These are phyloP conservation scores for Acronicta leporina DNA, from an alignment of 2,888 invertebrate species.

Conservation along the genomic window DNA sequence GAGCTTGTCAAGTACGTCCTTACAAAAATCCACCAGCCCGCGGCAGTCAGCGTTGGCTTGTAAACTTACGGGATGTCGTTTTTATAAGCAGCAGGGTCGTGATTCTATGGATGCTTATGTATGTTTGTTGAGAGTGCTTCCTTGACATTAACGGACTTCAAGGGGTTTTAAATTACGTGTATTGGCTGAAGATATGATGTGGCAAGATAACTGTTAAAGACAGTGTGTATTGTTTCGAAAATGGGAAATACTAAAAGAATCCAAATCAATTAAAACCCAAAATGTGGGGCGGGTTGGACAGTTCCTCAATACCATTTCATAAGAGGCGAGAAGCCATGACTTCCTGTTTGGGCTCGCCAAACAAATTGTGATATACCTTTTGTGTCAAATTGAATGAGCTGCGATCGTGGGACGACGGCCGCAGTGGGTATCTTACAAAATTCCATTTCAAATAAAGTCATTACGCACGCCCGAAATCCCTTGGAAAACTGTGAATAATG, in stretches of 20 bases:
- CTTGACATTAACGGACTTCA: neutral
- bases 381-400: constrained; percentile 53
- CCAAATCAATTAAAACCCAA: too few relatives aligned
- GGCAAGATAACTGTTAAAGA: too few relatives aligned
- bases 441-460: constrained; percentile 77
- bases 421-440: constrained; percentile 65
- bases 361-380: constrained; percentile 24
- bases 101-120: neutral
- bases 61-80: constrained; percentile 17
- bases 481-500: constrained; percentile 79
- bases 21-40: constrained; percentile 36
- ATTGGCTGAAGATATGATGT: too few relatives aligned
- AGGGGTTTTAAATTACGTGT: neutral
- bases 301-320: neutral
- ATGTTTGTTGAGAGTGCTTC: neutral
- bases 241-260: too few relatives aligned
- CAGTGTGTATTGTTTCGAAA: too few relatives aligned
- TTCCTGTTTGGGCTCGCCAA: too few relatives aligned
- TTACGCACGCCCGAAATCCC: constrained; percentile 70
- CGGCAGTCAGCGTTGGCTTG: constrained; percentile 16
- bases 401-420: constrained; percentile 26
- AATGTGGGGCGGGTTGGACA: too few relatives aligned
- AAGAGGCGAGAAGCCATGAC: too few relatives aligned
- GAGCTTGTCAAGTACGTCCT: constrained; percentile 56
- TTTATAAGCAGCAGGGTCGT: constrained; percentile 2